phyloP scores from a whole-genome alignment of 1,140 invertebrate species.

The Heliconius congener region DNA sequence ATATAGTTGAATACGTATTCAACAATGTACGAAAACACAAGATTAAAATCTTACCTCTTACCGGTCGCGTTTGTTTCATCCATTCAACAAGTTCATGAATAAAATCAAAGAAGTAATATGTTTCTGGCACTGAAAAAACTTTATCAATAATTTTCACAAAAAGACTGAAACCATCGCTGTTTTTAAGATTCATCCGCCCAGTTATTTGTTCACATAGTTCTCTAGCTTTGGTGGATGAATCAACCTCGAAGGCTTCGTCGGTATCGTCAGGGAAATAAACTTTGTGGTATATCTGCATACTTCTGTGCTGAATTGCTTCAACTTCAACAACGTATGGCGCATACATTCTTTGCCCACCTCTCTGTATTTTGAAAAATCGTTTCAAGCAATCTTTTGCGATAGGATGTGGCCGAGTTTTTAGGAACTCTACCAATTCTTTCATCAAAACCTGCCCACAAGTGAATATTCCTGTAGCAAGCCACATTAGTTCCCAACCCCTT shows the following conservation, averaged over 20 bases:
- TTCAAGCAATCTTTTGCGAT: conserved; percentile 91
- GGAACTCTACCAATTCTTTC: conserved; percentile 86
- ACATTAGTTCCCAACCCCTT: conserved; percentile 96
- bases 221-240: conserved; percentile 92
- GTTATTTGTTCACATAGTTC: conserved; percentile 93
- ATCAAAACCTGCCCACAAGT: conserved; percentile 84
- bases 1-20: background rate
- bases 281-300: conserved; percentile 96
- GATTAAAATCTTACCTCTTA: conserved; percentile 82
- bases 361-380: conserved; percentile 90
- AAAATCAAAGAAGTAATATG: conserved; percentile 98
- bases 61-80: conserved; percentile 90
- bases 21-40: background rate
- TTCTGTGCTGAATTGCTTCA: conserved; percentile 96
- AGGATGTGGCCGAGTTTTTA: conserved; percentile 89
- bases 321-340: conserved; percentile 96
- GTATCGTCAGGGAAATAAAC: conserved; percentile 96
- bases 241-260: conserved; percentile 90
- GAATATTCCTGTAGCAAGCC: conserved; percentile 94
- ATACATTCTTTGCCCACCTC: conserved; percentile 91
- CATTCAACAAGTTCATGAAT: conserved; percentile 93
- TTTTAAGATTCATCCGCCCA: conserved; percentile 87
- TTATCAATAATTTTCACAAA: conserved; percentile 97
- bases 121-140: conserved; percentile 95
- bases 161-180: conserved; percentile 93